These are phyloP conservation scores for Clinocottus analis DNA, from an alignment of 2,113 vertebrate species.

Conservation along the genomic window DNA sequence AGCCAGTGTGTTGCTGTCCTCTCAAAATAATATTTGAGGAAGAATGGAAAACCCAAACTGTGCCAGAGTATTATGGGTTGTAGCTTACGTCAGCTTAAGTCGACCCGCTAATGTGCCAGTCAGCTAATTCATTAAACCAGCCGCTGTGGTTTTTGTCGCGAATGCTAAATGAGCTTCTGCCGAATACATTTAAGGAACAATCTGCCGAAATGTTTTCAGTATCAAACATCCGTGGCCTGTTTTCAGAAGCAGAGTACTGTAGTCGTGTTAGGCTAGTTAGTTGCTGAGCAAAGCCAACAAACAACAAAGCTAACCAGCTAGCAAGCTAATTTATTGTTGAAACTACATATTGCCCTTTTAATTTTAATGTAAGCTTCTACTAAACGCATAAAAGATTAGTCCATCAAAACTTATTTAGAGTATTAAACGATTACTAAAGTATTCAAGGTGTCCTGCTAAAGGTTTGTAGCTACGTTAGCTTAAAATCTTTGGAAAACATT, in stretches of 20 bases:
- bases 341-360: neutral
- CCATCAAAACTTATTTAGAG: neutral
- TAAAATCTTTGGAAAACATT: too few relatives aligned
- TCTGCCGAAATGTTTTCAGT: neutral
- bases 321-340: neutral
- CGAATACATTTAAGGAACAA: neutral
- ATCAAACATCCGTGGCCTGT: neutral
- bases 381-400: neutral
- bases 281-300: neutral
- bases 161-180: neutral
- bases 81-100: neutral
- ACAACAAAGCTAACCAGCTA: neutral
- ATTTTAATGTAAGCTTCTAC: neutral
- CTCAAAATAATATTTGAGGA: neutral
- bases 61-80: neutral
- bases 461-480: neutral
- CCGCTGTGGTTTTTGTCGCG: neutral
- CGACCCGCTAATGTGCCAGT: too few relatives aligned
- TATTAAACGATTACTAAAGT: neutral
- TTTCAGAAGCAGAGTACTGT: neutral
- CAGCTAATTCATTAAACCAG: neutral
- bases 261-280: neutral
- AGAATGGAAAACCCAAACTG: neutral
- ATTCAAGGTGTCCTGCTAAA: neutral
- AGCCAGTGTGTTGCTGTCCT: neutral